Conservation (phyloP, 2,888 invertebrate species). For the Sturmia bella region DNA sequence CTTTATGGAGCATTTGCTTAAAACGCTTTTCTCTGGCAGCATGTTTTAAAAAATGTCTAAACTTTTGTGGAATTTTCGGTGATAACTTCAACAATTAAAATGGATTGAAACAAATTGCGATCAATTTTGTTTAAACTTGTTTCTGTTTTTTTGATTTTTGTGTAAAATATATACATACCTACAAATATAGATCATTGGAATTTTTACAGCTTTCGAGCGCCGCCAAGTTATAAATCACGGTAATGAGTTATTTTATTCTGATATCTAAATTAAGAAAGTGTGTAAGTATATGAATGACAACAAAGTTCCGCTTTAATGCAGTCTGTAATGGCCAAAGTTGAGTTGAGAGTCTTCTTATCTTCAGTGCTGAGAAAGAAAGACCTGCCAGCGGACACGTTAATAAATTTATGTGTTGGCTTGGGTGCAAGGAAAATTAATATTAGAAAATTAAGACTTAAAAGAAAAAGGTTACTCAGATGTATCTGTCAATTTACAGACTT, state of each 20-base stretch:
- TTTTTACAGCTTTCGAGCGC: conserved; percentile 5
- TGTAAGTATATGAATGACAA: conserved; percentile 57
- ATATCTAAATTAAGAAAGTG: neutral
- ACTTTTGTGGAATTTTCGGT: no score
- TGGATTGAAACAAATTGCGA: no score
- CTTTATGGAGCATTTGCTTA: no score
- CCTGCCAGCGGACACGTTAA: neutral
- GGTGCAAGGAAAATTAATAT: conserved; percentile 36
- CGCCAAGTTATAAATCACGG: conserved; percentile 63
- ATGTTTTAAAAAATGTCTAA: no score
- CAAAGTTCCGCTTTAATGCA: conserved; percentile 55
- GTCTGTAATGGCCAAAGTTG: neutral
- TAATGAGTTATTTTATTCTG: conserved; percentile 19
- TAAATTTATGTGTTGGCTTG: neutral
- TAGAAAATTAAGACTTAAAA: conserved; percentile 29
- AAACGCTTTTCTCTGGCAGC: no score
- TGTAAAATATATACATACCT: no score
- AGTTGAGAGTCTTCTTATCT: conserved; percentile 33
- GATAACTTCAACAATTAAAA: no score
- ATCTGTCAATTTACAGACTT: conserved; percentile 50
- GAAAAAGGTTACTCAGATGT: conserved; percentile 22
- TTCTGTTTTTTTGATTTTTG: no score
- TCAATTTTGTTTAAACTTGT: no score
- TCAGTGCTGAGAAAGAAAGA: conserved; percentile 20
- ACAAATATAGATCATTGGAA: neutral